Base-by-base conservation (phyloP, 2,888 invertebrate genomes). In the Orthosia gracilis region DNA sequence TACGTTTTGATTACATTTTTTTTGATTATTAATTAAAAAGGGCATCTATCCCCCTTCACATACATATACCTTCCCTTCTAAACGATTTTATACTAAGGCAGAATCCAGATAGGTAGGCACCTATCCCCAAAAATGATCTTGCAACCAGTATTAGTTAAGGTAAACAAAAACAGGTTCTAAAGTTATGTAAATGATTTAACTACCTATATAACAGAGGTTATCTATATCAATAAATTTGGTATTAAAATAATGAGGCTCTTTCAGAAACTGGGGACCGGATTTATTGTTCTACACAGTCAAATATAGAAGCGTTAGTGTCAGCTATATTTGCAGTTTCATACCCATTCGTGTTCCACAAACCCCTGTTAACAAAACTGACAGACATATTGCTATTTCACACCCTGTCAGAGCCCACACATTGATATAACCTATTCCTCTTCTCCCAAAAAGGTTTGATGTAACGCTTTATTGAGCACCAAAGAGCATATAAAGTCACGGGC, bases 381-480 rank as follows among this genome's bases (percentile, higher is more conserved):
- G 50, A 80, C 61, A 69, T 55, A 73, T 52, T 75, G 55, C 52
- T 50, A 52, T 50, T 64, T 70, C 31, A n/a, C 62, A 55, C 47
- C 31, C 52, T 66, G 69, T 63, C 73, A 73, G 58, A 21, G 23
- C 12, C 17, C 50, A 4, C 12, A 47, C 26, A 73, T 77, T 78
- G 65, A 58, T 73, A 63, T 63, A 63, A 13, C 49, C 57, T 62
- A 67, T 73, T 54, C 31, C 50, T 77, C 62, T 73, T 63, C n/a
- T 13, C 26, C 26, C 47, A 54, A 74, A 70, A 82, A 71, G 65
- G 81, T 75, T 73, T 73, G 61, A 57, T 55, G 66, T 23, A 73
- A 82, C 67, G 71, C 73, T 62, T 83, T 83, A 77, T 83, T 85
- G 76, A 82, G 78, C 72, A 62, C 63, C 68, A 81, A 75, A 65